Base-by-base conservation (phyloP, 2,888 invertebrate genomes). In the Orthonevra nobilis region DNA sequence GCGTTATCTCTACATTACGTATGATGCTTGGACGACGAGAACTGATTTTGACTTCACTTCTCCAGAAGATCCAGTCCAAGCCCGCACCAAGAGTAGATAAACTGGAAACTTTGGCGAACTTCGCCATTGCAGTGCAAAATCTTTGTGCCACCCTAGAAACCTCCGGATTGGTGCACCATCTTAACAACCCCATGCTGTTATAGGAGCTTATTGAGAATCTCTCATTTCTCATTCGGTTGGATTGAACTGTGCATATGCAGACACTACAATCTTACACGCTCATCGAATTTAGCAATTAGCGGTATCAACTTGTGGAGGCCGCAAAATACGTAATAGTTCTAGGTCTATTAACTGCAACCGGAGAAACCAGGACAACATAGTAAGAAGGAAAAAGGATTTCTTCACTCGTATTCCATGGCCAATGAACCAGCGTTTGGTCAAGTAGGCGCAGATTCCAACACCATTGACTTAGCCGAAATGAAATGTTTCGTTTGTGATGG, bases 221-320 rank as follows among this genome's bases (percentile, higher is more conserved):
- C 2, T 38, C 36, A n/a, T 14, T 38, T 6, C 23, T n/a, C 17
- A 36, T 44, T 17, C 42, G 44, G 2, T 26, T 44, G 1, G 26
- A 44, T 9, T 44, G 44, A 26, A 44, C 32, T 4, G 20, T 58
- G 4, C n/a, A 44, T 6, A 44, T 7, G 3, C 58, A 58, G 3
- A 58, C 58, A 9, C n/a, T 58, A n/a, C 14, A 12, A 9, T 2
- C 20, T 14, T 20, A 10, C n/a, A 44, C 32, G 3, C 44, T 60
- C 1, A 23, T 34, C 0, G n/a, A 23, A 0, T 81, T 82, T 20
- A 82, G 77, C 30, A 58, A 52, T 7, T 82, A 75, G 73, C n/a
- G 81, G 10, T 74, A 58, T 30, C 12, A 38, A 3, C 56, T 70
- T 2, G 82, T 81, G n/a, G 81, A 82, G 28, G 73, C 77, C 1